Evolutionary conservation across 2,888 invertebrate genomes (phyloP), one percentile per base, ranked within the genome.

Genomic region (Dendrolimus pini): DNA sequence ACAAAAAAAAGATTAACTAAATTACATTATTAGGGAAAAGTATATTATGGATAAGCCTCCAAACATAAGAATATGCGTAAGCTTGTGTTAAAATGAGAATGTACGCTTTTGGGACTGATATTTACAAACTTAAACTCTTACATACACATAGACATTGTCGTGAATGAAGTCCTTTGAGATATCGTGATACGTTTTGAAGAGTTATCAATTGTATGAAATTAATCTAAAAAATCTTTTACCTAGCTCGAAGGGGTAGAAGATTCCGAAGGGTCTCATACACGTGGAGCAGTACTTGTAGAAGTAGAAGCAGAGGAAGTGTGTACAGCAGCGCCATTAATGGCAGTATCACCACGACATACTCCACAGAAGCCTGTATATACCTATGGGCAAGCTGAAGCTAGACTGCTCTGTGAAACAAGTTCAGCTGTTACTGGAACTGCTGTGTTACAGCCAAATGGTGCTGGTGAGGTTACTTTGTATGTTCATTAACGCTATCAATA

Each of bases 261-360:
- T 41, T 80, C 78, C 54, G 87, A 85, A 9, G 79, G 83, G 9
- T 75, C 74, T 1, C 81, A 91, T 56, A 92, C 93, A 54, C 95
- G 95, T 0, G 95, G 95, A 66, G 96, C 96, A 0, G 92, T 96
- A 1, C 92, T 96, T 60, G 95, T 96, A 0, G 96, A 96, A 74
- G 94, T 96, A 6, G 96, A 96, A 77, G 96, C 95, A 66, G 94
- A 95, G 58, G 94, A 95, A 58, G 93, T 95, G 55, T 96, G 96
- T 82, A 95, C 95, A 0, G 95, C 95, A 0, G 94, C 95, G 8
- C 94, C 95, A 0, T 82, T 96, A 58, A 85, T 94, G 55, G 93
- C 94, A 0, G 92, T 93, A 7, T 92, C 93, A 13, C 93, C 93
- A 0, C 81, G 93, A 6, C 91, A 91, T 58, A 92, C 91, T 47